A percentile compares a stretch with the other conserved stretches of the same genome.
Conservation (phyloP, 2,113 vertebrate genomes). For the Epinephelus fuscoguttatus region DNA sequence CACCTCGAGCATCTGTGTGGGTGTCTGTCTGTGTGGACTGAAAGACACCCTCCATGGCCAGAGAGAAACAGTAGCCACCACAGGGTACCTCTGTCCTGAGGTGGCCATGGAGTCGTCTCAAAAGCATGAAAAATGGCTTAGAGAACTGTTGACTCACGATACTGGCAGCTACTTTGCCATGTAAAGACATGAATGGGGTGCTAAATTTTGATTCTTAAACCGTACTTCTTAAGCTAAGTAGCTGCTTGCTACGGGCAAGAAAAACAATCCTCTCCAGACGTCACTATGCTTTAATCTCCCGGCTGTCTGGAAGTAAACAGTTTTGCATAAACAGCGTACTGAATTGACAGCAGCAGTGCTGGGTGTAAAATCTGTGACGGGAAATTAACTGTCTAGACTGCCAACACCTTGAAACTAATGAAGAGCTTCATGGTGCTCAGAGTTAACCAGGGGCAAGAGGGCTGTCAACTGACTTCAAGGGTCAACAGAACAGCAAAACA, state of each 20-base stretch:
- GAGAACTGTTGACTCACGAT: neutral
- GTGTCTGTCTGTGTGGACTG: neutral
- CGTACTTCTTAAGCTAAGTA: slow-evolving; percentile 26
- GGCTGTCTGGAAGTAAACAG: slow-evolving; percentile 19
- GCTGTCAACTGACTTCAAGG: neutral
- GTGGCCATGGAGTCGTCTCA: neutral
- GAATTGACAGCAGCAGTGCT: slow-evolving; percentile 20
- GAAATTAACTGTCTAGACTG: slow-evolving; percentile 12
- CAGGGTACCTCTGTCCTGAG: slow-evolving; percentile 11
- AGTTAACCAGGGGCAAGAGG: neutral
- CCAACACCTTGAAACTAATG: slow-evolving; percentile 33
- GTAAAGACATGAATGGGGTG: slow-evolving; percentile 12
- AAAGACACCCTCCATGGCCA: neutral
- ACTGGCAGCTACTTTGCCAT: neutral
- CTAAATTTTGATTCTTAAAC: slow-evolving; percentile 7
- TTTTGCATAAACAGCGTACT: slow-evolving; percentile 34
- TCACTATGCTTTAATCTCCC: slow-evolving; percentile 37
- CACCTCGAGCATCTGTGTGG: neutral
- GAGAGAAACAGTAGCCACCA: neutral
- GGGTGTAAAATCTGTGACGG: neutral
- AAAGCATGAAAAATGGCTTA: slow-evolving; percentile 30
- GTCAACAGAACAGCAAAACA: neutral
- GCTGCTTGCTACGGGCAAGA: neutral
- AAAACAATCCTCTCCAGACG: slow-evolving; percentile 42
- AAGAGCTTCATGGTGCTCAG: slow-evolving; percentile 11